A percentile compares a stretch with the other conserved stretches of the same genome.
Evolutionary conservation across 1,140 invertebrate species (phyloP).

Genomic region (Choristoneura fumiferana): DNA sequence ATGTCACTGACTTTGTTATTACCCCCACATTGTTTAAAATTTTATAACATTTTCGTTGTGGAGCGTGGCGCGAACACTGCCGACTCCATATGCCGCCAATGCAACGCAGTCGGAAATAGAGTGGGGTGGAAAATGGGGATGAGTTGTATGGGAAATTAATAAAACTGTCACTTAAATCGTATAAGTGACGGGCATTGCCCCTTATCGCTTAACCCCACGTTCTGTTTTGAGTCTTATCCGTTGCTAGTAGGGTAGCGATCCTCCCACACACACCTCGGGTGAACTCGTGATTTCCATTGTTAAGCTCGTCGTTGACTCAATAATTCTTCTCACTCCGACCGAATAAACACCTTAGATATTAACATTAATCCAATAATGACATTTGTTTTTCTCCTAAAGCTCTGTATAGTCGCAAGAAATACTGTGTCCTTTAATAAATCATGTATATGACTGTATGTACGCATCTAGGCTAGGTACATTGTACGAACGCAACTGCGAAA

Average conservation of each 20-base stretch:
- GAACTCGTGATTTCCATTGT: slow-evolving; percentile 54
- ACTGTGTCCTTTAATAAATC: no score
- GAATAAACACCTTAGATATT: slow-evolving; percentile 64
- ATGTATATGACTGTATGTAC: background rate
- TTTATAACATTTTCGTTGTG: slow-evolving; percentile 26
- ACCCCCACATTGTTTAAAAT: slow-evolving; percentile 4
- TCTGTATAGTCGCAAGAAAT: no score
- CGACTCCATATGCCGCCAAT: slow-evolving; percentile 61
- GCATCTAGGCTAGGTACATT: no score
- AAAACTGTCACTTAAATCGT: slow-evolving; percentile 85
- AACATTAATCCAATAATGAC: slow-evolving; percentile 51
- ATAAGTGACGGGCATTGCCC: slow-evolving; percentile 65
- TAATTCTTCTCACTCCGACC: slow-evolving; percentile 62
- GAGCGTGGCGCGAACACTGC: slow-evolving; percentile 37
- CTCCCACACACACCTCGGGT: slow-evolving; percentile 28
- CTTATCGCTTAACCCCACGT: slow-evolving; percentile 32
- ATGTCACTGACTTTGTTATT: background rate
- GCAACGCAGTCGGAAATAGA: slow-evolving; percentile 52
- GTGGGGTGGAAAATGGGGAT: slow-evolving; percentile 70
- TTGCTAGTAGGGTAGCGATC: slow-evolving; percentile 36
- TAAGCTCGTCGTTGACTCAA: slow-evolving; percentile 70
- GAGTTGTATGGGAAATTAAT: slow-evolving; percentile 84
- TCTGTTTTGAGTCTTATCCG: slow-evolving; percentile 40
- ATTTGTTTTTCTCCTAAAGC: slow-evolving; percentile 31
- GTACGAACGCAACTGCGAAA: background rate